Evolutionary conservation across 2,113 vertebrate species (phyloP).

Genomic region (Ceuthmochares aereus): DNA sequence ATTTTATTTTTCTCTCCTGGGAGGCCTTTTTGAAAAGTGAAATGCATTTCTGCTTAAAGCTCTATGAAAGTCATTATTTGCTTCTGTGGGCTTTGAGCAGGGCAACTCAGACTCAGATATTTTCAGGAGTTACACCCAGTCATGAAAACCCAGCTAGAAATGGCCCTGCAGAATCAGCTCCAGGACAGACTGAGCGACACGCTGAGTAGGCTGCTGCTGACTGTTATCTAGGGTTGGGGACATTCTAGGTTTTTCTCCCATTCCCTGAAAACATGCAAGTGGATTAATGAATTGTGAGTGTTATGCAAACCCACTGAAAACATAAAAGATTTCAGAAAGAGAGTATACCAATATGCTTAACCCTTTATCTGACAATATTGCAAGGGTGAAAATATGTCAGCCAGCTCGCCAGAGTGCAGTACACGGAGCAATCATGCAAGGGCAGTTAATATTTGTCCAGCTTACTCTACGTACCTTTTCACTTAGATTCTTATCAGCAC

Average conservation of each 20-base stretch:
- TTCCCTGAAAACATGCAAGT: neutral
- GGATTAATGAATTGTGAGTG: neutral
- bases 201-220: neutral
- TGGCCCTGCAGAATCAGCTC: fast-evolving
- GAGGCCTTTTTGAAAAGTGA: neutral
- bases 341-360: too few relatives aligned
- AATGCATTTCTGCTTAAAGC: neutral
- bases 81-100: neutral
- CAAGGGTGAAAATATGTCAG: too few relatives aligned
- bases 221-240: neutral
- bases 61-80: neutral
- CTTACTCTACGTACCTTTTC: too few relatives aligned
- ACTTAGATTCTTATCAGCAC: too few relatives aligned
- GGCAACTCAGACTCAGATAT: neutral
- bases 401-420: too few relatives aligned
- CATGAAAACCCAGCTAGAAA: neutral
- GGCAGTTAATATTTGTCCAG: too few relatives aligned
- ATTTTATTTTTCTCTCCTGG: neutral
- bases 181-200: fast-evolving
- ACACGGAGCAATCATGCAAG: too few relatives aligned
- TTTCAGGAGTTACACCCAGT: neutral
- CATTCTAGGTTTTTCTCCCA: neutral
- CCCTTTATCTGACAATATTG: too few relatives aligned
- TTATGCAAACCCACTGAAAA: neutral
- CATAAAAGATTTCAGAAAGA: too few relatives aligned